These are phyloP conservation scores for Scalopus aquaticus DNA, from an alignment of 2,113 vertebrate species.

Conservation along the genomic window DNA sequence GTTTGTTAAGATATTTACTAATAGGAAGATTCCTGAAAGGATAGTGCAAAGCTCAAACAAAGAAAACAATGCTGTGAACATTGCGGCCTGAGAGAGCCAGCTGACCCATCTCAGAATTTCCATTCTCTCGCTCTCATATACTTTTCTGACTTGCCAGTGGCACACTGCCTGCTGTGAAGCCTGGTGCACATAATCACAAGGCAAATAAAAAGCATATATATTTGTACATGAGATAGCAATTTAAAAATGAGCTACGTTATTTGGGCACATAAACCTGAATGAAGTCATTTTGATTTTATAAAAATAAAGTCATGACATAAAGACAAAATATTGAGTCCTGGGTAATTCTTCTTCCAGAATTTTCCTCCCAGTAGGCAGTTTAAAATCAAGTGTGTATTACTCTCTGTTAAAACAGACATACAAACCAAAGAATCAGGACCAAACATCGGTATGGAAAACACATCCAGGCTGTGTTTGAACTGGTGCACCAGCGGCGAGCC, in stretches of 20 bases:
- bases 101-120: background rate
- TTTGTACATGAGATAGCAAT: background rate
- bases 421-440: background rate
- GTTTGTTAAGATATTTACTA: conserved; percentile 81
- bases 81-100: background rate
- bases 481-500: too few relatives aligned
- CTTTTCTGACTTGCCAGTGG: background rate
- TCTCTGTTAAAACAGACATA: background rate
- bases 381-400: background rate
- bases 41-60: conserved; percentile 20
- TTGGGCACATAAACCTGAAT: background rate
- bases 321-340: conserved; percentile 28
- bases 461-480: background rate
- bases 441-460: background rate
- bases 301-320: conserved; percentile 3
- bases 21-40: conserved; percentile 67
- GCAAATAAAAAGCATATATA: conserved; percentile 1
- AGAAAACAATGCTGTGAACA: conserved; percentile 34
- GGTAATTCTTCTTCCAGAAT: background rate
- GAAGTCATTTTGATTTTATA: conserved; percentile 36
- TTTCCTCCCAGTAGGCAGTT: background rate
- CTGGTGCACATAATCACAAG: background rate
- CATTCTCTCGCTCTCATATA: background rate
- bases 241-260: background rate
- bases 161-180: background rate